Evolutionary conservation across 64 coral and sea anemone genomes (phyloP), one percentile per base, ranked within the genome.

Genomic region (Montipora capricornis): DNA sequence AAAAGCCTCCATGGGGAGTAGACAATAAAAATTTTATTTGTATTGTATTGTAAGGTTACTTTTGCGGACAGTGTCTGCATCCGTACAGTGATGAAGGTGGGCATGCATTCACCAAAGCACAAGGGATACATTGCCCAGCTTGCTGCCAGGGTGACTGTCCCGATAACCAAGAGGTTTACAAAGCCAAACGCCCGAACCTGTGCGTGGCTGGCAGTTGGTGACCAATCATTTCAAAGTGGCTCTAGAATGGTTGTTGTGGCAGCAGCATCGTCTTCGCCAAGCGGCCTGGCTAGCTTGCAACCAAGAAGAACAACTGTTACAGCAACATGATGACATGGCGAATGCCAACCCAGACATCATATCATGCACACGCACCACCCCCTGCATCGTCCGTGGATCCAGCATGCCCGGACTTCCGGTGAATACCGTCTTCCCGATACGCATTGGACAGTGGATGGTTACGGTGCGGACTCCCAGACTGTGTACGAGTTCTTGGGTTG

Each of bases 201-300:
- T 74, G 11, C 11, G 24, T 9, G 88, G 88, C 0, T 89, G 51
- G 88, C 74, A 51, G 9, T 2, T 8, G 2, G 55, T 19, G 2
- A 79, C 51, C 13, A 80, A 79, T 9, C 75, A 90, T 20, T 80
- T 20, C 8, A 44, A 51, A 5, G 58, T 52, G 8, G 22, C 88
- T 14, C 45, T 90, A 9, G 88, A 62, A 77, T 80, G 77, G 76
- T 44, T 90, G 22, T 1, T 45, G 58, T 90, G 59, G 17, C 16
- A 59, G 50, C 16, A 37, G 13, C 59, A 71, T 24, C 2, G 20
- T 6, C 68, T 71, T n/a, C 17, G 19, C 8, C 19, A 71, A 24
- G 68, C 19, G 19, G 20, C 4, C 5, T 71, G 68, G 68, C 9
- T 12, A 64, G 61, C 11, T 16, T 64, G 61, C 4, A 12, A 16